Evolutionary conservation across 2,797 vertebrate species (phyloP), one percentile per base, ranked within the genome.

Genomic region (Sebastes oblongus): DNA sequence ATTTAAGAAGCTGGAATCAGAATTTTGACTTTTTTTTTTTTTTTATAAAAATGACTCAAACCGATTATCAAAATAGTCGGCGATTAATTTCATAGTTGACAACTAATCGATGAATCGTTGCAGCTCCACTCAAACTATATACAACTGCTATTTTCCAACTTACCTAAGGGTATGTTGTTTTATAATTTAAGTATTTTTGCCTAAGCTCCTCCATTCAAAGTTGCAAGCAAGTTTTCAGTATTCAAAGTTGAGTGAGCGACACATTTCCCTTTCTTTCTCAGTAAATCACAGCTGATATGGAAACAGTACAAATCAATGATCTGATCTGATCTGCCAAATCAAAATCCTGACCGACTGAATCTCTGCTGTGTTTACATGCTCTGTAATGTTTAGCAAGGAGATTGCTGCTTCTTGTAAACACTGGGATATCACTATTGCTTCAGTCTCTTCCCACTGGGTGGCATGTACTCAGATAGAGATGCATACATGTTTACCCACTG

Each of bases 361-460:
- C 27, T 82, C 59, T 36, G 24, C 66, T 68, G 1, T 75, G 74
- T 82, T 74, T 78, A 71, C 71, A 68, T 18, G 8, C 58, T 73
- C 69, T 29, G n/a, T 66, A 58, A 55, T 83, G 80, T 84, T 79
- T 75, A 77, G 64, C 65, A 10, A 55, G 50, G 67, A 67, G 70
- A 55, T 11, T 8, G 58, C 30, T 61, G 60, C 65, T 79, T 68
- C 68, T 67, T 56, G 68, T 84, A 84, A 86, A 84, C 80, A 67
- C 59, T 65, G 25, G 24, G 65, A 68, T 75, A 80, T 81, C 66
- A 56, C 78, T 58, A 36, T 67, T 68, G 13, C 75, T 81, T 75
- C 73, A 54, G 5, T 75, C 25, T 72, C 55, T 71, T 85, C 86
- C 73, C 78, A 59, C 69, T 64, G 65, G 69, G 75, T 86, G 66